Conservation (phyloP, 1,140 invertebrate species). For the Oreohelix idahoensis region DNA sequence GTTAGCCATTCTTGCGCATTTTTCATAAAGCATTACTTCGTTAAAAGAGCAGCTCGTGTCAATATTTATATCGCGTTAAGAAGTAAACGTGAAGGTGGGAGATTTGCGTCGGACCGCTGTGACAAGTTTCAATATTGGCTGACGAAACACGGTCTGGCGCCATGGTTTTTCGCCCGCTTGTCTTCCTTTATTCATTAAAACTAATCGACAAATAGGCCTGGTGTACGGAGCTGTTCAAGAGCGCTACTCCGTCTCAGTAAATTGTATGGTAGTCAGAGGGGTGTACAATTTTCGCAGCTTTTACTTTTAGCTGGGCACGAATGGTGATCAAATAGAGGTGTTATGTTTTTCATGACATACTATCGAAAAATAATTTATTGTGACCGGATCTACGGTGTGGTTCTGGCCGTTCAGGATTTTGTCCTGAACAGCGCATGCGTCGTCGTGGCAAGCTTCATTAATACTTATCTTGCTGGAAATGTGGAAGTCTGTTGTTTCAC, state of each 20-base stretch:
- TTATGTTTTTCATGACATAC: neutral
- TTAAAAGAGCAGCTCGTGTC: neutral
- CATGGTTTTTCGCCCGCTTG: neutral
- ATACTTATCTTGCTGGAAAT: neutral
- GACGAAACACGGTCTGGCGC: slow-evolving; percentile 22
- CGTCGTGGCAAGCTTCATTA: neutral
- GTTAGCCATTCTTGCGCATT: neutral
- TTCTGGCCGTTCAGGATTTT: neutral
- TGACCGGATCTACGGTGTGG: neutral
- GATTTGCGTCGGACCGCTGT: neutral
- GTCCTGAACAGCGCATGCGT: neutral
- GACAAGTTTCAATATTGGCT: slow-evolving; percentile 31
- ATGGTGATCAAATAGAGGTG: neutral
- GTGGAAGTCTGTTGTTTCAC: neutral
- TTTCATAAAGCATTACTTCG: neutral
- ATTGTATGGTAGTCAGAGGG: neutral
- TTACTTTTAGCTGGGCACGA: neutral
- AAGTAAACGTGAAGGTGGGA: slow-evolving; percentile 17
- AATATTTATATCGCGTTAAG: slow-evolving; percentile 21
- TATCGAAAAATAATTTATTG: neutral
- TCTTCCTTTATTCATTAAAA: slow-evolving; percentile 3
- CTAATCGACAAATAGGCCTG: neutral
- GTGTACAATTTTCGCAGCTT: neutral
- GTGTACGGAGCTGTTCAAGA: neutral
- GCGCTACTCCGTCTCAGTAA: neutral